A percentile compares a stretch with the other conserved stretches of the same genome.
Conservation (phyloP, 2,888 invertebrate species). For the Parthenolecanium corni region DNA sequence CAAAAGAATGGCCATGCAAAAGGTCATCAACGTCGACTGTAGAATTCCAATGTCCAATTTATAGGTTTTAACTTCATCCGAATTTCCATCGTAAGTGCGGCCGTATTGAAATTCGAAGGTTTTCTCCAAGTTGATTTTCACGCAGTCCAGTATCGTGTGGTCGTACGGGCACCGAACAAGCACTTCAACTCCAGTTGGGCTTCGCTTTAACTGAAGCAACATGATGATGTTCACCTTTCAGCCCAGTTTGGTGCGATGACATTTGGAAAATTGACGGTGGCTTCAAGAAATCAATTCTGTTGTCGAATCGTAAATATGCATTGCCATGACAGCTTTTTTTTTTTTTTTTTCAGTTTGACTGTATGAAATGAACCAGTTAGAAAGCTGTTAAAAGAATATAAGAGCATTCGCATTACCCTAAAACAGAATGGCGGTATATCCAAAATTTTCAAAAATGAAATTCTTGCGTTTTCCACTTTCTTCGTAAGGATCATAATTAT, state of each 20-base stretch:
- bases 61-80: constrained; percentile 14
- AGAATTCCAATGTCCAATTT: constrained; percentile 19
- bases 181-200: constrained; percentile 10
- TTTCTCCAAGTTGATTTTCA: constrained; percentile 11
- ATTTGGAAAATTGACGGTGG: not conserved
- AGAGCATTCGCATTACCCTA: no score
- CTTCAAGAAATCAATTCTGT: not conserved
- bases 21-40: constrained; percentile 14
- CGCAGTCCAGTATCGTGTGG: constrained; percentile 4
- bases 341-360: no score
- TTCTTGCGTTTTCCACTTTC: no score
- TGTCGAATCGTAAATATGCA: no score
- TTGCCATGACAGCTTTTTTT: no score
- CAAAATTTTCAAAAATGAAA: no score
- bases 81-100: not conserved
- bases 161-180: constrained; percentile 1
- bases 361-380: no score
- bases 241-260: not conserved
- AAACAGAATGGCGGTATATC: no score
- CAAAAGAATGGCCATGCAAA: constrained; percentile 13
- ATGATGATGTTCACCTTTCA: not conserved
- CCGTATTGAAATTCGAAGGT: constrained; percentile 11
- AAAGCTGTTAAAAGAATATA: no score
- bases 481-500: no score
- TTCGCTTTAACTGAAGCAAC: constrained; percentile 11